Conservation (phyloP, 2,113 vertebrate genomes). For the Chiloscyllium plagiosum region DNA sequence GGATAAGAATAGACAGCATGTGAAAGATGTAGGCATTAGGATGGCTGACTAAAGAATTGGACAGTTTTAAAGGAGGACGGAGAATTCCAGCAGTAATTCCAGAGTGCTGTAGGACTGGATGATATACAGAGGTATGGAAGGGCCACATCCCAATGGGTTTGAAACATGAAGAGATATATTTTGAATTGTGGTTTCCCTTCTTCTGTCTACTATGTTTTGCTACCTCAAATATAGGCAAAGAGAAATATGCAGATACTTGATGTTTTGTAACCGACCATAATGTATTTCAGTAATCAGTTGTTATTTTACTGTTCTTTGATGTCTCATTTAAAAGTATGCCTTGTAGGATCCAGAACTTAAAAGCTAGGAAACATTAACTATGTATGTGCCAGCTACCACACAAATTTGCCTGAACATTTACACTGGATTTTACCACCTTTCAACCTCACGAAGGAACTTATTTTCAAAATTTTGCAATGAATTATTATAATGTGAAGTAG, state of each 20-base stretch:
- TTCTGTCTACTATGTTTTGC: not conserved
- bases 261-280: not conserved
- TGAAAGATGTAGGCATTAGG: not conserved
- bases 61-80: not conserved
- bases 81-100: no score
- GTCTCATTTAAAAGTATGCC: not conserved
- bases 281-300: not conserved
- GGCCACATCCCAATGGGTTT: not conserved
- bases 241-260: not conserved
- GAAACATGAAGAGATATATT: not conserved
- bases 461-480: not conserved
- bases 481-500: not conserved
- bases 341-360: not conserved
- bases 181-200: not conserved
- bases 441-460: not conserved
- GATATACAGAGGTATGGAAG: not conserved
- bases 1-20: not conserved
- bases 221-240: not conserved
- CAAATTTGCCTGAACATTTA: not conserved
- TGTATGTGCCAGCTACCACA: not conserved
- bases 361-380: not conserved
- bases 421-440: not conserved
- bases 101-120: not conserved
- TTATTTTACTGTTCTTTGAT: not conserved
- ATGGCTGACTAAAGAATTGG: not conserved